Evolutionary conservation across 2,797 vertebrate genomes (phyloP).

Genomic region (Gymnoscopelus microlampas): DNA sequence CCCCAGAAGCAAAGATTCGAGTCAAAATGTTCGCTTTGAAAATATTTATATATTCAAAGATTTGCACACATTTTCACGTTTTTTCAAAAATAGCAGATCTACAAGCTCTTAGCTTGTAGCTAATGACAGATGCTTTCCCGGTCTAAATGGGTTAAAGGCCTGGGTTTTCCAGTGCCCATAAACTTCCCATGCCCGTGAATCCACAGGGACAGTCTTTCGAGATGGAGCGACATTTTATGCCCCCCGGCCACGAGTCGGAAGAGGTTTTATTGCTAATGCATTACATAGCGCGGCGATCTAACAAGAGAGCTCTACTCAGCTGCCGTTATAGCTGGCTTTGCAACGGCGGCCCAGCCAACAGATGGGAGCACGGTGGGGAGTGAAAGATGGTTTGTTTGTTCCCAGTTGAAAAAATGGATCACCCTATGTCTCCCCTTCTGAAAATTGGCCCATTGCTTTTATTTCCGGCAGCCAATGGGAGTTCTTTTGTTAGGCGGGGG

Average conservation of each 20-base stretch:
- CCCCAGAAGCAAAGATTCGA: no score
- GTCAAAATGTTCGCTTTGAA: no score
- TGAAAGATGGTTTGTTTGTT: slow-evolving; percentile 43
- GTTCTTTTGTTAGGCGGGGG: slow-evolving; percentile 29
- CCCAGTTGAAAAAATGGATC: slow-evolving; percentile 16
- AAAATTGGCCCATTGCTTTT: slow-evolving; percentile 35
- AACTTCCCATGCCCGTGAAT: slow-evolving; percentile 13
- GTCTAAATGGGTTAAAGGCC: no score
- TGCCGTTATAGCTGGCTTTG: slow-evolving; percentile 17
- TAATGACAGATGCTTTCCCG: no score
- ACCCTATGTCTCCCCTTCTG: slow-evolving; percentile 24
- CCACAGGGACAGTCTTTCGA: slow-evolving; percentile 1
- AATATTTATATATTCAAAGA: no score
- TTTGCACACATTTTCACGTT: no score
- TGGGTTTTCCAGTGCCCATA: slow-evolving; percentile 4
- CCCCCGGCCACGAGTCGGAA: slow-evolving; percentile 3
- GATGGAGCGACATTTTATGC: slow-evolving; percentile 19
- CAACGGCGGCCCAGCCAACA: slow-evolving; percentile 40
- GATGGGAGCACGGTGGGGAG: slow-evolving; percentile 49
- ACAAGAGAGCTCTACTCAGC: slow-evolving; percentile 33
- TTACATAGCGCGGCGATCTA: slow-evolving; percentile 26
- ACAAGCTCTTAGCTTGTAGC: no score
- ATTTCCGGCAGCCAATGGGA: slow-evolving; percentile 23
- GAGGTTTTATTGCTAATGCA: background rate
- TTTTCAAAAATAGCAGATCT: no score